Base-by-base conservation (phyloP, 2,797 vertebrate genomes). In the Falco concolor region DNA sequence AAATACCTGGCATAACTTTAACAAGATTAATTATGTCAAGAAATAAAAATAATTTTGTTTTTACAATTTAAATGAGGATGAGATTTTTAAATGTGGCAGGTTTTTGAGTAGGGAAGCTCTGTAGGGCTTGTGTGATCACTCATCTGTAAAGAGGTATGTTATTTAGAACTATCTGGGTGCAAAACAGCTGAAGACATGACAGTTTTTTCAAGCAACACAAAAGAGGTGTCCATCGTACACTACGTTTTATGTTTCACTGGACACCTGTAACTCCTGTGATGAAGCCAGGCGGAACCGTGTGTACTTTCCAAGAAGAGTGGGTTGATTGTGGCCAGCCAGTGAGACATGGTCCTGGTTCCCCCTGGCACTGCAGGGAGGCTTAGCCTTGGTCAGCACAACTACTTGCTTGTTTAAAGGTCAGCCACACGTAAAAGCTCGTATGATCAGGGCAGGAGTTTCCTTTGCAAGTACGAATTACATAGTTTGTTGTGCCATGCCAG, bases 281-380 rank as follows among this genome's bases (percentile, higher is more conserved):
- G 81, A 63, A 78, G 69, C 24, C 40, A 70, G 25, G 28, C 83
- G 50, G 64, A 64, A 42, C n/a, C 5, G 2, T 6, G 30, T 9
- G 27, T 52, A 59, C 27, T 1, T 2, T 32, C 38, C 64, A 21
- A 3, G 52, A n/a, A 53, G 63, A 80, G 34, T 27, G 42, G 19
- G 19, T 11, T 54, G 47, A 65, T 75, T 78, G 47, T 40, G 73
- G 36, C 87, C 89, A 89, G 65, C 14, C 56, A 15, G 30, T 5
- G 18, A 68, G 76, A 23, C 13, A 0, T 7, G 49, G 25, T 52
- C 21, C 67, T 1, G 0, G 1, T 27, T 56, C 6, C 30, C 53
- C 27, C 13, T 5, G 36, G 4, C 3, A 0, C 59, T 44, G 40
- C 44, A 22, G 0, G 0, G 38, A 60, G 42, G 23, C 50, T 59